A percentile compares a stretch with the other conserved stretches of the same genome.
Evolutionary conservation across 2,113 vertebrate species (phyloP).

Genomic region (Centrocercus urophasianus): DNA sequence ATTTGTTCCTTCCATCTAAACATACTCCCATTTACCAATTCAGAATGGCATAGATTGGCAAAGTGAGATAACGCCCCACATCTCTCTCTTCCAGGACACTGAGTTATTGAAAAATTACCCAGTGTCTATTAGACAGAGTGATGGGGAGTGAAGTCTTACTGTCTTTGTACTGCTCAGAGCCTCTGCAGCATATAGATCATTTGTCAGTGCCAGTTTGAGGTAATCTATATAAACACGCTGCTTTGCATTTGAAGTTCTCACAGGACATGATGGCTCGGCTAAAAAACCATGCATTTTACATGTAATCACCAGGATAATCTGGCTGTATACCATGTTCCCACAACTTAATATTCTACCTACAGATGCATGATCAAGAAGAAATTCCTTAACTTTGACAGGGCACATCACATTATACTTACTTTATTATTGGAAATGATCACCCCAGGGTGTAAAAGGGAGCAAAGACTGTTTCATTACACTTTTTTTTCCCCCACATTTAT

Average conservation of each 20-base stretch:
- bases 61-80: background rate
- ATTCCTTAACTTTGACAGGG: conserved; percentile 68
- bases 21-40: background rate
- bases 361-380: conserved; percentile 66
- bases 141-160: background rate
- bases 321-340: conserved; percentile 47
- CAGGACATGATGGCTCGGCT: conserved; percentile 50
- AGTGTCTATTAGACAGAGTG: background rate
- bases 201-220: conserved; percentile 62
- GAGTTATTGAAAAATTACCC: background rate
- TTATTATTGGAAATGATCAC: conserved; percentile 75
- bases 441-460: conserved; percentile 57
- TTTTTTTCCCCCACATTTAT: background rate
- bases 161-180: conserved; percentile 31
- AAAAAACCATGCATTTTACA: conserved; percentile 60
- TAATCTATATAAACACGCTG: conserved; percentile 46
- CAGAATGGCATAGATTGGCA: background rate
- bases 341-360: conserved; percentile 72
- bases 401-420: conserved; percentile 71
- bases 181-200: conserved; percentile 50
- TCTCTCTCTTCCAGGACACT: background rate
- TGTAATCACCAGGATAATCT: conserved; percentile 68
- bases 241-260: conserved; percentile 66
- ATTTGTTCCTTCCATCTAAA: background rate
- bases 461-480: conserved; percentile 15